phyloP scores from a whole-genome alignment of 2,888 invertebrate species.

The Iselma pallidipennis region DNA sequence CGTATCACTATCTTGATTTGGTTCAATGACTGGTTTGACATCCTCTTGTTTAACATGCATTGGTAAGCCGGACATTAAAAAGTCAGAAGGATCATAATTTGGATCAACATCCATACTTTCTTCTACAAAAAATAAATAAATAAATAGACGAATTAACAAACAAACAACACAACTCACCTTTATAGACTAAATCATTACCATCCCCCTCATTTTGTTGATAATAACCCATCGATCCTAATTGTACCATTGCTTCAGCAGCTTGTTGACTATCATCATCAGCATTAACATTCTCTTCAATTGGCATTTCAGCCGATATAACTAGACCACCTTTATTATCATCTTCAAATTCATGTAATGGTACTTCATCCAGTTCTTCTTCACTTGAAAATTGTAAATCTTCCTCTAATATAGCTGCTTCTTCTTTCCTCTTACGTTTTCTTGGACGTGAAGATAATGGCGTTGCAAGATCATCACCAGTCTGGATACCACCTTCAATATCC shows the following conservation, averaged over 20 bases:
- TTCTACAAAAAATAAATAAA: conserved; percentile 54
- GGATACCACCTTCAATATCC: conserved; percentile 66
- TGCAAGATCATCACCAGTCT: conserved; percentile 43
- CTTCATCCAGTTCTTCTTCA: conserved; percentile 70
- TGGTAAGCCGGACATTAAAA: conserved; percentile 65
- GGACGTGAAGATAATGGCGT: conserved; percentile 39
- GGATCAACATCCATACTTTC: conserved; percentile 78
- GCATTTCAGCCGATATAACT: conserved; percentile 55
- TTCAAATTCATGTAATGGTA: conserved; percentile 61
- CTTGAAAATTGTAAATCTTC: conserved; percentile 70
- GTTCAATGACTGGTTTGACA: conserved; percentile 19
- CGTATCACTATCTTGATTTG: conserved; percentile 54
- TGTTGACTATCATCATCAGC: conserved; percentile 62
- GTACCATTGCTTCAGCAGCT: conserved; percentile 77
- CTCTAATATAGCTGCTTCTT: conserved; percentile 54
- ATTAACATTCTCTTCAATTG: conserved; percentile 42
- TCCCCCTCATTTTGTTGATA: conserved; percentile 57
- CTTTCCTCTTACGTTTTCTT: conserved; percentile 55
- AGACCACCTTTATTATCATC: conserved; percentile 53
- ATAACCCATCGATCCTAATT: conserved; percentile 69
- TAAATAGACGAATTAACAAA: conserved; percentile 9
- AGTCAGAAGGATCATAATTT: conserved; percentile 86
- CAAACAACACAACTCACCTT: conserved; percentile 38
- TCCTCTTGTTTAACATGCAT: conserved; percentile 39
- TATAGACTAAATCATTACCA: conserved; percentile 44